phyloP scores from a whole-genome alignment of 2,113 vertebrate species.

The Mohoua ochrocephala region DNA sequence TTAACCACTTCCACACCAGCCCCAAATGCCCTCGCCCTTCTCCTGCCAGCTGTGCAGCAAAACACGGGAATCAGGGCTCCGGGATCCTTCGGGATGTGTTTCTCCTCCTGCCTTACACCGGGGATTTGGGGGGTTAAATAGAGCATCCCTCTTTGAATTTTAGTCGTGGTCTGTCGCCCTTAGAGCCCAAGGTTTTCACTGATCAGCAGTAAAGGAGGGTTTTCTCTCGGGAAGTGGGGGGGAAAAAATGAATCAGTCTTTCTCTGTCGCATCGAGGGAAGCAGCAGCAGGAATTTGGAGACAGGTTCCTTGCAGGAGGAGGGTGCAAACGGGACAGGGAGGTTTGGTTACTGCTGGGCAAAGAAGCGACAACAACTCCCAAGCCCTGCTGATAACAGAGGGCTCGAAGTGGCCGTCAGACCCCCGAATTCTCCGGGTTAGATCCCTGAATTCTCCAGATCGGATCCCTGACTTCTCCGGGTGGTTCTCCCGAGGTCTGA shows the following conservation, averaged over 20 bases:
- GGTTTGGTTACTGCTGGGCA: background rate
- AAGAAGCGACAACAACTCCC: background rate
- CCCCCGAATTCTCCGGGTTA: background rate
- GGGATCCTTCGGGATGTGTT: background rate
- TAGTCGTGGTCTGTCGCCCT: background rate
- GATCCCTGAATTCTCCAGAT: background rate
- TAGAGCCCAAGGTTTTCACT: fast-evolving
- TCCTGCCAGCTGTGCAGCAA: background rate
- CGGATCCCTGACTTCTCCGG: fast-evolving
- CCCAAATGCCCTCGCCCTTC: background rate
- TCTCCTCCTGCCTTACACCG: background rate
- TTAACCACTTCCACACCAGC: background rate
- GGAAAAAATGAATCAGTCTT: background rate
- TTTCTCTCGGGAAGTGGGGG: background rate
- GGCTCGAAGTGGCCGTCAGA: background rate
- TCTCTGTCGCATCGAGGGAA: fast-evolving
- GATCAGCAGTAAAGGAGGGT: background rate
- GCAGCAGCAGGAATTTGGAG: background rate
- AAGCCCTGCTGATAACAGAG: background rate
- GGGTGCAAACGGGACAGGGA: background rate
- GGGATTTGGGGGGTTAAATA: fast-evolving
- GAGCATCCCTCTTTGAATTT: background rate
- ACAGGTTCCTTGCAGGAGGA: background rate
- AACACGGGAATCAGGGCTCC: fast-evolving
- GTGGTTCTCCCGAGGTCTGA: fast-evolving